A percentile compares a stretch with the other conserved stretches of the same genome.
Evolutionary conservation across 2,113 vertebrate genomes (phyloP).

Genomic region (Amphilophus citrinellus): DNA sequence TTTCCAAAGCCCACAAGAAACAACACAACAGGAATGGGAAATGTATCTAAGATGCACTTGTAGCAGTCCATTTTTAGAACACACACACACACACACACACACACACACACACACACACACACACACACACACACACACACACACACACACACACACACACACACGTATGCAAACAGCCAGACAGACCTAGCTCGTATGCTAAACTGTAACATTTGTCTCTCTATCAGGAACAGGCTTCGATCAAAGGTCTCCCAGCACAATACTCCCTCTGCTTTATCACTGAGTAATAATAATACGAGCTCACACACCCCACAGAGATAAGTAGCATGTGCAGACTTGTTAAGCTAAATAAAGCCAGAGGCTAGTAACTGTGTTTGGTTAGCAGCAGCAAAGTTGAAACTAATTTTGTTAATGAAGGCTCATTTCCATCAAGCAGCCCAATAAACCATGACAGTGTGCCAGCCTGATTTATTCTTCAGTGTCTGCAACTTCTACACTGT

Average conservation of each 20-base stretch:
- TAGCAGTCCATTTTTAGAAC: background rate
- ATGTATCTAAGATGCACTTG: background rate
- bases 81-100: too few relatives aligned
- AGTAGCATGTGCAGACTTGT: too few relatives aligned
- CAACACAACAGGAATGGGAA: background rate
- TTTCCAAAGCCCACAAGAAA: background rate
- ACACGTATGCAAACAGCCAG: too few relatives aligned
- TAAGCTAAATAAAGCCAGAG: background rate
- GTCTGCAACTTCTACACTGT: background rate
- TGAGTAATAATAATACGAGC: too few relatives aligned
- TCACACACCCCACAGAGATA: too few relatives aligned
- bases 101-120: accelerated
- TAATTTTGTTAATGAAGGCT: accelerated
- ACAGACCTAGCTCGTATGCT: too few relatives aligned
- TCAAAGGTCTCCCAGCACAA: too few relatives aligned
- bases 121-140: too few relatives aligned
- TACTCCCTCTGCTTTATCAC: too few relatives aligned
- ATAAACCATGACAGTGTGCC: background rate
- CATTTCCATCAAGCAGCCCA: background rate
- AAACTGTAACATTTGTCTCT: too few relatives aligned
- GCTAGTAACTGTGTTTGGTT: background rate
- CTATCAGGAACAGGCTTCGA: too few relatives aligned
- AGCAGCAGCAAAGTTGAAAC: background rate
- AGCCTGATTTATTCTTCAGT: background rate
- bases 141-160: too few relatives aligned